Conservation (phyloP, 2,888 invertebrate species). For the Tyria jacobaeae region DNA sequence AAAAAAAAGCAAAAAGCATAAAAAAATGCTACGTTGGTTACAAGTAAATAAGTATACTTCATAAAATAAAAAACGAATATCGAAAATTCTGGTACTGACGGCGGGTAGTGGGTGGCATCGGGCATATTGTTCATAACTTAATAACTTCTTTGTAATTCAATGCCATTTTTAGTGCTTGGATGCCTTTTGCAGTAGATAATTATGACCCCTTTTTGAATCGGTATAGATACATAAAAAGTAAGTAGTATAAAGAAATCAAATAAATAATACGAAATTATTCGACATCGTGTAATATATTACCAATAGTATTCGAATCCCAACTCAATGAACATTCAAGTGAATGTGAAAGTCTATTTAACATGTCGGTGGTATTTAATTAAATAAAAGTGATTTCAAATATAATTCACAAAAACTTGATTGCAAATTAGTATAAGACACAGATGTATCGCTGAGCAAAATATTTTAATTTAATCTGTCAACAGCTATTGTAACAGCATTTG, state of each 20-base stretch:
- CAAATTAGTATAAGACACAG: constrained; percentile 47
- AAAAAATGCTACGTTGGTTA: too few species aligned
- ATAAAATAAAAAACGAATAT: too few species aligned
- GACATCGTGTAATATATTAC: constrained; percentile 4
- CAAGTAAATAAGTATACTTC: too few species aligned
- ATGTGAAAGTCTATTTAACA: constrained; percentile 42
- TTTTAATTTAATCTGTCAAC: constrained; percentile 63
- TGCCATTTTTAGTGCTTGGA: too few species aligned
- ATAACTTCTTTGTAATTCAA: too few species aligned
- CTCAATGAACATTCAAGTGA: constrained; percentile 35
- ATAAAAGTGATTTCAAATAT: constrained; percentile 47
- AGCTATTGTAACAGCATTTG: constrained; percentile 34
- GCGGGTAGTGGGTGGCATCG: too few species aligned
- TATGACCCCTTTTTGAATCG: background rate
- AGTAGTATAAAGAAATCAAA: background rate
- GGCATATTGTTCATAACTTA: too few species aligned
- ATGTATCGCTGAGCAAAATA: constrained; percentile 59
- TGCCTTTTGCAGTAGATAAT: too few species aligned
- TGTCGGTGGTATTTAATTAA: constrained; percentile 42
- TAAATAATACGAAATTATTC: constrained; percentile 3
- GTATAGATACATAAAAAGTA: background rate
- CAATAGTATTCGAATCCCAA: constrained; percentile 15
- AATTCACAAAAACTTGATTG: constrained; percentile 53
- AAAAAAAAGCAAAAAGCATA: too few species aligned
- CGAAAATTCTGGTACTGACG: too few species aligned